Conservation (phyloP, 2,888 invertebrate genomes). For the Zele albiditarsus region DNA sequence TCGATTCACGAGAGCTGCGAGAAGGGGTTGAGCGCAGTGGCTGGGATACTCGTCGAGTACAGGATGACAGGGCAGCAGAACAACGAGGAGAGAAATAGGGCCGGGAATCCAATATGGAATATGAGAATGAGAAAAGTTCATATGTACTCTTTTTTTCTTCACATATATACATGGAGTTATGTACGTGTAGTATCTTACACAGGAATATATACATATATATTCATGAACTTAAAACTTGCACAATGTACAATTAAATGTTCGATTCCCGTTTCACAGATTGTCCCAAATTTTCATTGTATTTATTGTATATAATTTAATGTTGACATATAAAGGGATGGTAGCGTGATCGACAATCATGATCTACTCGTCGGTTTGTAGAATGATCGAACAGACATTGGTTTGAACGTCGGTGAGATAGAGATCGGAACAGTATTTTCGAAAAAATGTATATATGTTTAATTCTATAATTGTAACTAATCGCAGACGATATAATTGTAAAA, state of each 20-base stretch:
- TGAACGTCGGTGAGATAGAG: neutral
- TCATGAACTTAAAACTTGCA: neutral
- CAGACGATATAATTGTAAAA: neutral
- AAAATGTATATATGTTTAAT: neutral
- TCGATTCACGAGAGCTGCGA: slow-evolving; percentile 68
- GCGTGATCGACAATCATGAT: neutral
- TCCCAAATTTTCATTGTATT: neutral
- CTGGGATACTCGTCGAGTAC: slow-evolving; percentile 47
- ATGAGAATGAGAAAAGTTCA: neutral
- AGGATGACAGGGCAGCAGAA: slow-evolving; percentile 34
- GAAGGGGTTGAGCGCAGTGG: slow-evolving; percentile 63
- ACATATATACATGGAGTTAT: slow-evolving; percentile 53
- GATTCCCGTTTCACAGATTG: neutral
- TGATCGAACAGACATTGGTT: neutral
- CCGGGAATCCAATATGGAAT: slow-evolving; percentile 11
- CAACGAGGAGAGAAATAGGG: slow-evolving; percentile 19
- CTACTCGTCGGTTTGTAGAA: neutral
- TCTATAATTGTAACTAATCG: neutral
- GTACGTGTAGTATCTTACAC: neutral
- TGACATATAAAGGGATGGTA: neutral
- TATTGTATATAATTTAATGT: neutral
- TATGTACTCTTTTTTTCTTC: slow-evolving; percentile 42
- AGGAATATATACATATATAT: neutral
- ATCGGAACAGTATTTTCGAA: neutral
- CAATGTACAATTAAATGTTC: neutral